These are phyloP conservation scores for Suillia variegata DNA, from an alignment of 2,888 invertebrate genomes.

Conservation along the genomic window DNA sequence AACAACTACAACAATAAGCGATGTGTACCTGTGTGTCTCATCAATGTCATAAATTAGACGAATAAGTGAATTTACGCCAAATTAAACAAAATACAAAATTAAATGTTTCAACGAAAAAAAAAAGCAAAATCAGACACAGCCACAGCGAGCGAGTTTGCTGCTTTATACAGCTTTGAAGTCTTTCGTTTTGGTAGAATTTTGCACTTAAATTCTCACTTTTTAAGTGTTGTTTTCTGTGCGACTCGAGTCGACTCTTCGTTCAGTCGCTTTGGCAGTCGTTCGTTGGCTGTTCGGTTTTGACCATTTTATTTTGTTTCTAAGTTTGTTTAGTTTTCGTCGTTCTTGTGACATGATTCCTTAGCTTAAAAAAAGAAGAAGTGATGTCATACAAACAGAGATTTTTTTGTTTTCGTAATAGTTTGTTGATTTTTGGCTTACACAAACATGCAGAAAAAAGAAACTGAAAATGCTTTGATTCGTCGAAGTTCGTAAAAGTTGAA, in stretches of 20 bases:
- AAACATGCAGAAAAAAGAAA: neutral
- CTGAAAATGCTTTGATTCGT: neutral
- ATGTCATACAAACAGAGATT: constrained; percentile 15
- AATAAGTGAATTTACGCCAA: constrained; percentile 41
- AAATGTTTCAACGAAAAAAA: too few species aligned
- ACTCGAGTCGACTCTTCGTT: neutral
- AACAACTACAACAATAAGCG: neutral
- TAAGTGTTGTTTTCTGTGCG: constrained; percentile 2
- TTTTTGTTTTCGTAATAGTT: neutral
- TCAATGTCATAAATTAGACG: constrained; percentile 40
- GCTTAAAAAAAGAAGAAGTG: constrained; percentile 9
- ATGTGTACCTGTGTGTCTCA: constrained; percentile 26
- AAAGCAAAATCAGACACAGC: neutral
- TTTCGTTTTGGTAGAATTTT: constrained; percentile 36
- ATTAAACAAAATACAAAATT: neutral
- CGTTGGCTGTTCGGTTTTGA: neutral
- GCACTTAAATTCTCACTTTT: neutral
- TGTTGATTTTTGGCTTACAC: neutral
- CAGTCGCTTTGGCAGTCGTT: constrained; percentile 6
- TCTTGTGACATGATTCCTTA: neutral
- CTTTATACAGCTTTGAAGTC: constrained; percentile 41
- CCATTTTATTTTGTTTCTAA: neutral
- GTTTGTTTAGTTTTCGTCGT: neutral
- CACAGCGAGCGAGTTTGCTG: constrained; percentile 37
- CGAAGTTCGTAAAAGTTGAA: too few species aligned